Percentiles rank a stretch among this genome's conserved stretches.
Conservation (phyloP, 2,113 vertebrate genomes). For the Phoenicopterus ruber region DNA sequence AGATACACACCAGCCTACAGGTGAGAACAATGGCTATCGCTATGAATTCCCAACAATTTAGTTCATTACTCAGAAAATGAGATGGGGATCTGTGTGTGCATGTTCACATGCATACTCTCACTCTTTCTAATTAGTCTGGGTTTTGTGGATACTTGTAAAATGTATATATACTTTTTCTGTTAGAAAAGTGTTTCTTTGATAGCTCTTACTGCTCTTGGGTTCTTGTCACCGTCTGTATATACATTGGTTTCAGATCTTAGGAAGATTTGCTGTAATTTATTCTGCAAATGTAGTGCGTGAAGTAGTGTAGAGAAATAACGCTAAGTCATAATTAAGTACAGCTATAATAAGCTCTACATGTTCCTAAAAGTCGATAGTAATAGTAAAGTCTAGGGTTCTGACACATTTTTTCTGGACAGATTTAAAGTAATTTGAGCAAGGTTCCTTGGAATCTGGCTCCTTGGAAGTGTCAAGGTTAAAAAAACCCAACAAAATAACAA, state of each 20-base stretch:
- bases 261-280: not conserved
- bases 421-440: not conserved
- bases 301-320: not conserved
- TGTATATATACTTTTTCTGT: not conserved
- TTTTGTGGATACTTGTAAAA: not conserved
- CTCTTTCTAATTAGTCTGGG: not conserved
- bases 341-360: not conserved
- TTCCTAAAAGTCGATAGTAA: not conserved
- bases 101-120: not conserved
- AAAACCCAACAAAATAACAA: not conserved
- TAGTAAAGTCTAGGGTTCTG: not conserved
- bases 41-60: not conserved
- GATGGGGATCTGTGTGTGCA: not conserved
- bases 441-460: not conserved
- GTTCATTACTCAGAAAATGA: not conserved
- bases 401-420: too few species aligned
- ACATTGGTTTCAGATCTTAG: not conserved
- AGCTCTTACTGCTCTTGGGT: not conserved
- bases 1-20: fast-evolving
- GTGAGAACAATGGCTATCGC: not conserved
- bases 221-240: not conserved
- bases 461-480: not conserved
- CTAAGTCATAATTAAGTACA: not conserved
- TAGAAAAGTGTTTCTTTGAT: not conserved
- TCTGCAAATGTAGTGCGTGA: not conserved